Percentiles rank a stretch among this genome's conserved stretches.
These are phyloP conservation scores for Tribolium madens DNA, from an alignment of 1,140 invertebrate species.

Conservation along the genomic window DNA sequence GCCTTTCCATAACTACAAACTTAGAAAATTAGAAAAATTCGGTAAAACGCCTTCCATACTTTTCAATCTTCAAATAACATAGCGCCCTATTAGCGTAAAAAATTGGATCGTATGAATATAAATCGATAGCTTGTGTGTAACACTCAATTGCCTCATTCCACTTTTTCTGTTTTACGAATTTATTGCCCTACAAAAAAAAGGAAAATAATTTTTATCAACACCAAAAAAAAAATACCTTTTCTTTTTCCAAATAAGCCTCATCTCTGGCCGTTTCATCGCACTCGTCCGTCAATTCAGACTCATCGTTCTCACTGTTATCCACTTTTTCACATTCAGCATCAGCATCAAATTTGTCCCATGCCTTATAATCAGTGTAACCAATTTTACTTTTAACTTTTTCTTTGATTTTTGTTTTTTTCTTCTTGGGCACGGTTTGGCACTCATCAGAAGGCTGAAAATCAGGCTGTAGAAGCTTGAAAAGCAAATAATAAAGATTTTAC, in stretches of 20 bases:
- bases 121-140: slow-evolving; percentile 83
- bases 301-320: slow-evolving; percentile 70
- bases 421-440: slow-evolving; percentile 68
- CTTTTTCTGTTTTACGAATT: slow-evolving; percentile 80
- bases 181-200: slow-evolving; percentile 78
- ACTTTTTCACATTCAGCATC: slow-evolving; percentile 79
- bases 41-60: slow-evolving; percentile 74
- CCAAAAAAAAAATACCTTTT: slow-evolving; percentile 67
- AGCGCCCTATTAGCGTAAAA: slow-evolving; percentile 91
- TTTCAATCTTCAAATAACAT: slow-evolving; percentile 86
- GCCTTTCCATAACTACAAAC: slow-evolving; percentile 77
- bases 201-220: background rate
- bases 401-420: slow-evolving; percentile 63
- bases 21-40: slow-evolving; percentile 46
- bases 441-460: slow-evolving; percentile 48
- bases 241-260: slow-evolving; percentile 72
- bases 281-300: slow-evolving; percentile 66
- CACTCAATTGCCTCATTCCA: slow-evolving; percentile 84
- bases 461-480: slow-evolving; percentile 11
- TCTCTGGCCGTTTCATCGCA: slow-evolving; percentile 67
- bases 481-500: slow-evolving; percentile 11
- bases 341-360: slow-evolving; percentile 88
- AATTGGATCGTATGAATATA: slow-evolving; percentile 82
- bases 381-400: slow-evolving; percentile 67
- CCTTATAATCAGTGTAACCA: slow-evolving; percentile 73